These are phyloP conservation scores for Mallotus villosus DNA, from an alignment of 2,797 vertebrate species.

Conservation along the genomic window DNA sequence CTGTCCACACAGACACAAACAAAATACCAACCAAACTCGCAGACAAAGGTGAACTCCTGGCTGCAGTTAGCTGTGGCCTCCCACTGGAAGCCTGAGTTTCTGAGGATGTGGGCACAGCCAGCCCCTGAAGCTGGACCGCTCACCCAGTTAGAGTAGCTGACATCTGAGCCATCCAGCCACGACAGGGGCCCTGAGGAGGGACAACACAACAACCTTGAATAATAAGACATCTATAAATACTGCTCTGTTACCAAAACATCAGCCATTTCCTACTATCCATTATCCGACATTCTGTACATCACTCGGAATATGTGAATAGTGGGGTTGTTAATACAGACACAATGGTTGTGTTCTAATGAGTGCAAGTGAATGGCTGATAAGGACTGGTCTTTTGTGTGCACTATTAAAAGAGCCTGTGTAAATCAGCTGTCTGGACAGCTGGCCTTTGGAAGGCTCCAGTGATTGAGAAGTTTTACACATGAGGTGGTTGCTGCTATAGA, in stretches of 20 bases:
- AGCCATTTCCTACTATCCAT: neutral
- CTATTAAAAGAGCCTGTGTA: constrained; percentile 46
- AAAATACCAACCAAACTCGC: constrained; percentile 84
- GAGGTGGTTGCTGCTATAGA: constrained; percentile 40
- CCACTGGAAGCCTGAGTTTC: constrained; percentile 82
- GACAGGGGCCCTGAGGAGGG: constrained; percentile 72
- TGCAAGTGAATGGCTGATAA: constrained; percentile 27
- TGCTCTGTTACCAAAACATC: neutral
- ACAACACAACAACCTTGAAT: neutral
- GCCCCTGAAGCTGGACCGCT: constrained; percentile 54
- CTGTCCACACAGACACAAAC: neutral
- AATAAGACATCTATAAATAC: neutral
- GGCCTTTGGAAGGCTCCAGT: constrained; percentile 20
- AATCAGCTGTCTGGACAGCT: constrained; percentile 50
- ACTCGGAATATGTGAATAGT: neutral
- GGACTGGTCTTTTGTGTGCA: constrained; percentile 31
- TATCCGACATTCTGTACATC: constrained; percentile 4
- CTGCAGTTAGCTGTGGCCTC: constrained; percentile 79
- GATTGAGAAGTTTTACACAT: constrained; percentile 34
- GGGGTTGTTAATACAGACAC: neutral
- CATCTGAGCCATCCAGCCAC: constrained; percentile 87
- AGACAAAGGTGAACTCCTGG: constrained; percentile 85
- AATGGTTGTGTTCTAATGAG: constrained; percentile 7
- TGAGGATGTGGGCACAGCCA: constrained; percentile 79
- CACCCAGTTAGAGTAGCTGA: constrained; percentile 86